Evolutionary conservation across 2,113 vertebrate genomes (phyloP).

Genomic region (Coregonus clupeaformis): DNA sequence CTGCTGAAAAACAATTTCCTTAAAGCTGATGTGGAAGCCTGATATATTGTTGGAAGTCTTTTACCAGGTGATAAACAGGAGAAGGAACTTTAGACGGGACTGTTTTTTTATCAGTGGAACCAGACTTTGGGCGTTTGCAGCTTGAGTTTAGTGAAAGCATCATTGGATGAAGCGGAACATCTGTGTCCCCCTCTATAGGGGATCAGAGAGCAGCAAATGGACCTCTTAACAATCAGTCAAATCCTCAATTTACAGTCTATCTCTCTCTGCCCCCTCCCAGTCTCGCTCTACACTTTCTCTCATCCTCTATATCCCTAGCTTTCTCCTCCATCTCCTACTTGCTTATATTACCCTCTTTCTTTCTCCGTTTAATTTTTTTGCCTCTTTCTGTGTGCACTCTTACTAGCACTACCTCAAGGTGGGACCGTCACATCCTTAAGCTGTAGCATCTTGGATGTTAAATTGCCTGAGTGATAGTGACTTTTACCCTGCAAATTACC

Average conservation of each 20-base stretch:
- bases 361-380: background rate
- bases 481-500: slow-evolving; percentile 45
- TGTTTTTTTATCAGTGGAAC: slow-evolving; percentile 63
- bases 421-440: slow-evolving; percentile 21
- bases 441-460: slow-evolving; percentile 44
- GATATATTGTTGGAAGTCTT: slow-evolving; percentile 41
- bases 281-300: background rate
- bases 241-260: slow-evolving; percentile 7
- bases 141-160: slow-evolving; percentile 62
- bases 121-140: slow-evolving; percentile 60
- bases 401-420: too few species aligned
- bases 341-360: background rate
- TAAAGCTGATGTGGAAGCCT: slow-evolving; percentile 53
- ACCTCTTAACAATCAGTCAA: slow-evolving; percentile 45
- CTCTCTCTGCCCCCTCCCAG: slow-evolving; percentile 22
- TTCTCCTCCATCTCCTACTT: slow-evolving; percentile 31
- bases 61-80: slow-evolving; percentile 49
- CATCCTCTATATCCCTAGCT: background rate
- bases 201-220: slow-evolving; percentile 32
- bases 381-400: background rate
- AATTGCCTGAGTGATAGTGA: slow-evolving; percentile 51
- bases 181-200: slow-evolving; percentile 51
- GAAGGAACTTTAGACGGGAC: slow-evolving; percentile 49
- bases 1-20: slow-evolving; percentile 67
- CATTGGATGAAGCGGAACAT: slow-evolving; percentile 69